phyloP scores from a whole-genome alignment of 2,797 vertebrate species.

The Fundulus diaphanus region DNA sequence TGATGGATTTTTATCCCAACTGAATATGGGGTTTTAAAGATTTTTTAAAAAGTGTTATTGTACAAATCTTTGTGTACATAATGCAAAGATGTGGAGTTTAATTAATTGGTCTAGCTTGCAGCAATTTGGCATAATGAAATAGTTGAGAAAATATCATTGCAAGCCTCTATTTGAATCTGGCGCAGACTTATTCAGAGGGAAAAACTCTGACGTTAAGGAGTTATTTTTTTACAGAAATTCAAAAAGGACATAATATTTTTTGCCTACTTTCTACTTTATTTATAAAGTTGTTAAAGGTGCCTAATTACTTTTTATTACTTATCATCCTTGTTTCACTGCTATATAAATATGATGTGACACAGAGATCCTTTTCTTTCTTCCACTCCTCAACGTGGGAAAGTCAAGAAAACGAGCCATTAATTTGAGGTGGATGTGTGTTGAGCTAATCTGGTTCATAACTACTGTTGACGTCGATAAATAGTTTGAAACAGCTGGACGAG shows the following conservation, averaged over 20 bases:
- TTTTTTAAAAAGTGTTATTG: constrained; percentile 1
- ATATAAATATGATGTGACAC: neutral
- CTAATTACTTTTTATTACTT: neutral
- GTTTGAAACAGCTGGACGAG: neutral
- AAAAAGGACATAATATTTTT: no score
- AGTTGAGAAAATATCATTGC: neutral
- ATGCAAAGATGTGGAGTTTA: neutral
- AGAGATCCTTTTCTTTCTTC: neutral
- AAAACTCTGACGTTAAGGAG: no score
- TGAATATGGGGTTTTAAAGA: constrained; percentile 5
- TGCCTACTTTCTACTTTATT: neutral
- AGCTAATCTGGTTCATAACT: neutral
- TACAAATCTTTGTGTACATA: constrained; percentile 7
- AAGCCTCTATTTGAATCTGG: no score
- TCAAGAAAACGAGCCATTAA: neutral
- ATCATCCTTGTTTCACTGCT: neutral
- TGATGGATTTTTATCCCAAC: neutral
- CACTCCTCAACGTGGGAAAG: neutral
- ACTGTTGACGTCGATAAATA: neutral
- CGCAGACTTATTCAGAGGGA: neutral
- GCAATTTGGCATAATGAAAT: neutral
- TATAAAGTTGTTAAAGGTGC: neutral
- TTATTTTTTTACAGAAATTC: no score
- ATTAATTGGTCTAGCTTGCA: neutral
- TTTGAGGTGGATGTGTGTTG: neutral